Conservation (phyloP, 1,140 invertebrate genomes). For the Littorina saxatilis region DNA sequence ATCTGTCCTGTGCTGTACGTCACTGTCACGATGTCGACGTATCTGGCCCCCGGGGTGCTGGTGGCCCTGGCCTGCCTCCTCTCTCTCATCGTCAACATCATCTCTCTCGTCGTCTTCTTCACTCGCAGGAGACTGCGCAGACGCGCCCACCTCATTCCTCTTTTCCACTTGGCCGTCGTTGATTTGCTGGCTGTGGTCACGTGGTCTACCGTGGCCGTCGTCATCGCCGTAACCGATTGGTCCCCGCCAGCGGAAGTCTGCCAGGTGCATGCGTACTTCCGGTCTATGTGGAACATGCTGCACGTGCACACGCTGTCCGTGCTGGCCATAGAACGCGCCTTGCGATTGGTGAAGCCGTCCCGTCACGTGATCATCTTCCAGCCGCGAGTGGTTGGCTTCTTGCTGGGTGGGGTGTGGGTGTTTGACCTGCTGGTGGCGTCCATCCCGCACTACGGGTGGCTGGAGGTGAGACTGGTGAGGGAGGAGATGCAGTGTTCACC, state of each 20-base stretch:
- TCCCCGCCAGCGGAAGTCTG: background rate
- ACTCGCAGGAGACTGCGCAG: slow-evolving; percentile 12
- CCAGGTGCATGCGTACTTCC: slow-evolving; percentile 11
- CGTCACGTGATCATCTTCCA: slow-evolving; percentile 22
- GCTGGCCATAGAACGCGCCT: slow-evolving; percentile 25
- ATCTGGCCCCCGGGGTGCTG: background rate
- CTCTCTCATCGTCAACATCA: background rate
- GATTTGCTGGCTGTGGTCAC: slow-evolving; percentile 26
- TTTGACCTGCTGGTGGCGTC: slow-evolving; percentile 13
- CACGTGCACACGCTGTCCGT: slow-evolving; percentile 9
- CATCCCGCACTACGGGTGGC: slow-evolving; percentile 19
- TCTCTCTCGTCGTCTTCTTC: slow-evolving; percentile 3
- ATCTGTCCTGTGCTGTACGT: no score
- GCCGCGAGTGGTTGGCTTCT: slow-evolving; percentile 9
- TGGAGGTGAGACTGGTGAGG: slow-evolving; percentile 1
- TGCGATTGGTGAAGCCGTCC: slow-evolving; percentile 20
- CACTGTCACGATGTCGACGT: background rate
- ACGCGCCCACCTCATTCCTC: slow-evolving; percentile 2
- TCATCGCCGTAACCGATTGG: slow-evolving; percentile 15
- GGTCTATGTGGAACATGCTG: slow-evolving; percentile 14
- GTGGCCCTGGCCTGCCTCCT: background rate
- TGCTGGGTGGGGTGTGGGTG: slow-evolving; percentile 3
- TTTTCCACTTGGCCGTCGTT: slow-evolving; percentile 19
- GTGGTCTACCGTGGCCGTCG: slow-evolving; percentile 8
- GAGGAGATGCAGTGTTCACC: slow-evolving; percentile 3